Evolutionary conservation across 1,140 invertebrate genomes (phyloP), one percentile per base, ranked within the genome.

Genomic region (Augochlora pura): DNA sequence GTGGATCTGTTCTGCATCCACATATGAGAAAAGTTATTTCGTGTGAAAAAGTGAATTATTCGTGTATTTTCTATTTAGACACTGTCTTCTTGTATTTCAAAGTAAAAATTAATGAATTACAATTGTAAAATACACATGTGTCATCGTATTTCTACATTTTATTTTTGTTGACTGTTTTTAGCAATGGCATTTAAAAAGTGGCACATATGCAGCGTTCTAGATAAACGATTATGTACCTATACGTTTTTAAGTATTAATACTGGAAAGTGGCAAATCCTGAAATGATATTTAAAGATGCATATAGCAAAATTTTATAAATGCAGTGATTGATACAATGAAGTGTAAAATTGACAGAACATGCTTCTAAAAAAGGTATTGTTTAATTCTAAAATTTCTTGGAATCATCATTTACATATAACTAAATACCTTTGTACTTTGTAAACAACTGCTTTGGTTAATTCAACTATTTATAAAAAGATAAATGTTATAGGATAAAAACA

Each of bases 331-430:
- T 39, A 54, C 18, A n/a, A 52, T 74, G 4, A 23, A 21, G 5
- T 14, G 0, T 9, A 2, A 23, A 14, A 62, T 10, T 62, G 25
- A 4, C 49, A 27, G 14, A 49, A 25, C 0, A 46, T 62, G 62
- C 25, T 62, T 46, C 21, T 14, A 46, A 4, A 49, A 21, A 39
- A 75, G 23, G 10, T 74, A 39, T 66, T 65, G 4, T 21, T 4
- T 65, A 42, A 42, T 21, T 67, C 27, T 52, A 23, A 67, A 52
- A 32, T 23, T 32, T 27, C 27, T 21, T 2, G 27, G 72, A 59
- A 77, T 2, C 67, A 42, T 64, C 54, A 60, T 80, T 57, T 10
- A 60, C 46, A 18, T 16, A 60, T 59, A 23, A 5, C 6, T 60
- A 63, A 57, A n/a, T 62, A 32, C 12, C 25, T 27, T 32, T 32